Evolutionary conservation across 2,113 vertebrate species (phyloP).

Genomic region (Cyanocitta stelleri): DNA sequence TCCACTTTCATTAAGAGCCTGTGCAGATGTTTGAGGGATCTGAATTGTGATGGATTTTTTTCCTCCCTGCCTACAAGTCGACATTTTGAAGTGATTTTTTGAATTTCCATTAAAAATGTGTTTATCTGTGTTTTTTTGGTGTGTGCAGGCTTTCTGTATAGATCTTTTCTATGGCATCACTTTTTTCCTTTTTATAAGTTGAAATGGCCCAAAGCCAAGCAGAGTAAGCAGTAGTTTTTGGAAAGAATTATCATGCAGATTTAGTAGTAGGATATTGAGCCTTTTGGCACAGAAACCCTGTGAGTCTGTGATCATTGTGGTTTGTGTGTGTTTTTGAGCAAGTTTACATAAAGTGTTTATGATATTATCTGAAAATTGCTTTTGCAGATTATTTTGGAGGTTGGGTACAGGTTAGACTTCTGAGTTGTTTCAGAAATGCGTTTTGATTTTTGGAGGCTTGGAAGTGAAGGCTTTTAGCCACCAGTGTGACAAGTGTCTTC

Average conservation of each 20-base stretch:
- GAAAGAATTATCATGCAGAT: neutral
- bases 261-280: neutral
- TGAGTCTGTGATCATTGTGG: neutral
- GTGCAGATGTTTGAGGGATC: neutral
- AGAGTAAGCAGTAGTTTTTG: neutral
- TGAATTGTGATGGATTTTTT: neutral
- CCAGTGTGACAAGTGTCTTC: neutral
- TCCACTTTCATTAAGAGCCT: neutral
- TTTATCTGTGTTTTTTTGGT: neutral
- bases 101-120: neutral
- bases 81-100: neutral
- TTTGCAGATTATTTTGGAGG: neutral
- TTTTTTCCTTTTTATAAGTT: neutral
- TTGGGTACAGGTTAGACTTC: neutral
- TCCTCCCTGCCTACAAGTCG: neutral
- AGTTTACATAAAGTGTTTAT: neutral
- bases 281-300: neutral
- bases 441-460: neutral
- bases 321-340: neutral
- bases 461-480: neutral
- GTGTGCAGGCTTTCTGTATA: neutral
- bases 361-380: neutral
- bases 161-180: neutral
- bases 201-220: neutral
- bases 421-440: neutral